Evolutionary conservation across 1,140 invertebrate species (phyloP), one percentile per base, ranked within the genome.

Genomic region (Euglossa dilemma): DNA sequence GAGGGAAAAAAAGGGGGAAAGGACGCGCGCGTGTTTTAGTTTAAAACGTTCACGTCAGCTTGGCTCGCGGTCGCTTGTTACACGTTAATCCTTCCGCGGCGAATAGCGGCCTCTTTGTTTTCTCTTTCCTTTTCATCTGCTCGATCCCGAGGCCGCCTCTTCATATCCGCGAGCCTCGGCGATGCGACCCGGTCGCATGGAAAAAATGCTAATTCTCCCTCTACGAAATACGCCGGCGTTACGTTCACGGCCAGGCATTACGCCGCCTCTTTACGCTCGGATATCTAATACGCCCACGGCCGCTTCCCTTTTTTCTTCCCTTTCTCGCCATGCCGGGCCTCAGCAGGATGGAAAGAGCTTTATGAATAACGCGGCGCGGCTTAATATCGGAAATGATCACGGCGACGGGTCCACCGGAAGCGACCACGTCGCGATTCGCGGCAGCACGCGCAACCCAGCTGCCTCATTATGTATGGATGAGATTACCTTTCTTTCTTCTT

Each of bases 201-300:
- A 89, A 90, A 63, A 89, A 90, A 90, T 90, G 89, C 88, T 89
- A 90, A 90, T 90, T 90, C 87, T 86, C 20, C 36, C 47, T 43
- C 8, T 18, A 71, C 59, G 6, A 52, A 77, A 28, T 36, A 50
- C 25, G 47, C 57, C n/a, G 12, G 25, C 59, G 54, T 25, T 72
- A 54, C 47, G 54, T 69, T 54, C 83, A 76, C 59, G 74, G 59
- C 45, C 61, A n/a, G 61, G 47, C 77, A 84, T 88, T 88, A 86
- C 74, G 66, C 47, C 66, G 77, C 81, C 80, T 88, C 80, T 89
- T 89, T 88, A 86, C 74, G 82, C 79, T 85, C 43, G 81, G 84
- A 86, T 88, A 89, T 88, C 87, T 89, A 88, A 81, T 86, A 83
- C 70, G 25, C 23, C 14, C 45, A n/a, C 67, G 70, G 75, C 16